phyloP scores from a whole-genome alignment of 2,888 invertebrate species.

The Buathra laborator region DNA sequence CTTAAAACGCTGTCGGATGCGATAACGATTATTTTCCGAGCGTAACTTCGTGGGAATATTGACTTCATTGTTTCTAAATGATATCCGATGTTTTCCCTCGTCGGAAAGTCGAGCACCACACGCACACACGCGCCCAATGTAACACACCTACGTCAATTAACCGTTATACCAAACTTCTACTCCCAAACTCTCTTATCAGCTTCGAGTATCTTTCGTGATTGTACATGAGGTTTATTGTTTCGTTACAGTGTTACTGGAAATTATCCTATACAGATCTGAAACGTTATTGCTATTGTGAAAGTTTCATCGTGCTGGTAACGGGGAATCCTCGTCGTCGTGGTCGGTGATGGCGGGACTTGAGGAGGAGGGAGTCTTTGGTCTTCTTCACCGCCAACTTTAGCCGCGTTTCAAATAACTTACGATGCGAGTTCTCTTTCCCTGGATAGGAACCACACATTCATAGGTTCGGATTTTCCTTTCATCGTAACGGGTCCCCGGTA shows the following conservation, averaged over 20 bases:
- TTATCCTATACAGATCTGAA: conserved; percentile 64
- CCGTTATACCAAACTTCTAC: conserved; percentile 51
- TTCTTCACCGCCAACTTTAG: conserved; percentile 41
- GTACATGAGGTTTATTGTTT: conserved; percentile 46
- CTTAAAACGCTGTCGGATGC: conserved; percentile 3
- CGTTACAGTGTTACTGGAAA: conserved; percentile 56
- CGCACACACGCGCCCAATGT: not conserved
- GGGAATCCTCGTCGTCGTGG: conserved; percentile 42
- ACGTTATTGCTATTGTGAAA: conserved; percentile 75
- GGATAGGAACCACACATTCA: conserved; percentile 96
- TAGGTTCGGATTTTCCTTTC: conserved; percentile 97
- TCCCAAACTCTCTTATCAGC: conserved; percentile 46
- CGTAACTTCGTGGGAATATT: conserved; percentile 47
- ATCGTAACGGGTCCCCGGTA: conserved; percentile 95
- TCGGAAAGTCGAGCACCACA: not conserved
- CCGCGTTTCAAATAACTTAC: conserved; percentile 69
- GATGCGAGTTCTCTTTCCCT: conserved; percentile 82
- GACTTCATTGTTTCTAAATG: conserved; percentile 42
- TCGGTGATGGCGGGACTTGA: conserved; percentile 38
- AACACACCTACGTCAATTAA: conserved; percentile 45
- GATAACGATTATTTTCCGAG: conserved; percentile 3
- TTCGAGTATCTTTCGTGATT: conserved; percentile 29
- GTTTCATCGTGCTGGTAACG: conserved; percentile 61
- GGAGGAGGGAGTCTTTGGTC: conserved; percentile 5
- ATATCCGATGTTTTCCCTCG: conserved; percentile 26